Evolutionary conservation across 1,140 invertebrate genomes (phyloP), one percentile per base, ranked within the genome.

Genomic region (Drosophila nebulosa): DNA sequence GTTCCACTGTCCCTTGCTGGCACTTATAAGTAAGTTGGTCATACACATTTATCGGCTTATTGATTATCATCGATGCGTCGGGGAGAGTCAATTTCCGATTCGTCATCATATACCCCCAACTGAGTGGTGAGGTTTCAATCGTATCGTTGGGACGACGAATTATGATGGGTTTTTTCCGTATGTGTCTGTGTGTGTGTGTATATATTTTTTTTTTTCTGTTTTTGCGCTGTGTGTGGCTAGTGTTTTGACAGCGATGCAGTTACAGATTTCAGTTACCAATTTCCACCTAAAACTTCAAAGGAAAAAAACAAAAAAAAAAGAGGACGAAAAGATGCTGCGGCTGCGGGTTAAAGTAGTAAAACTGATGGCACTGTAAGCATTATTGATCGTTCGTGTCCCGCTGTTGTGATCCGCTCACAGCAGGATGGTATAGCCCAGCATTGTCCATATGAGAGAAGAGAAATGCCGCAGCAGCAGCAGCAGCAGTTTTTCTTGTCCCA

Each of bases 401-500:
- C 83, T 86, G 83, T 86, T 86, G 83, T 86, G 83, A 86, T 88
- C 83, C 69, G 65, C 51, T 69, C 83, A 30, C 83, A 86, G 83
- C 83, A 56, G 72, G 83, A n/a, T 56, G 74, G 53, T 35, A n/a
- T 18, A 24, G 56, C 60, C 53, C 36, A 56, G 63, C 50, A 16
- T 58, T 57, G 53, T 46, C 51, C 30, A 12, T 35, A 79, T 79
- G 83, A 86, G 18, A 16, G 39, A 7, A 42, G 16, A 46, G 39
- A 46, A 46, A 86, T 86, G 81, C 70, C 53, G 72, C 63, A 70
- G 30, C 30, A 32, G 1, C 27, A 30, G 30, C 18, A 10, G 16
- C 39, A 21, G 6, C 16, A 42, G 16, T 21, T 81, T 74, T 78
- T 72, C 63, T 77, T 62, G 59, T 52, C 21, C 39, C 75, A 80